phyloP scores from a whole-genome alignment of 64 coral and sea anemone genomes.

The Catalaphyllia jardinei region DNA sequence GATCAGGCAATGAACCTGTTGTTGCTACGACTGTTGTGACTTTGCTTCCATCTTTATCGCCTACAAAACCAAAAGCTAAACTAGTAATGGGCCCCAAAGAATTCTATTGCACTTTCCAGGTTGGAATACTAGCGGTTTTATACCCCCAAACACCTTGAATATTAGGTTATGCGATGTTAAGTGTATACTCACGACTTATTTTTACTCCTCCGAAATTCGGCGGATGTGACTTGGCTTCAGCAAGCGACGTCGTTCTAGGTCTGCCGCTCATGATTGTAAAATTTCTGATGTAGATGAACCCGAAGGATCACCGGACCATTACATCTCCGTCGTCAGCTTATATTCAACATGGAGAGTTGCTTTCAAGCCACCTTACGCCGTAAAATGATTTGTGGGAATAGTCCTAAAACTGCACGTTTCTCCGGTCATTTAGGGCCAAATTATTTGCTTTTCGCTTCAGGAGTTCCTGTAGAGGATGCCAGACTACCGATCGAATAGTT shows the following conservation, averaged over 20 bases:
- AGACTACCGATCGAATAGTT: conserved; percentile 40
- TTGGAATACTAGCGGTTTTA: background rate
- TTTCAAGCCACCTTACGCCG: conserved; percentile 81
- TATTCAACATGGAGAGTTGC: conserved; percentile 95
- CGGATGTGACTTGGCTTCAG: conserved; percentile 87
- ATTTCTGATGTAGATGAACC: conserved; percentile 56
- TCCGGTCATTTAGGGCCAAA: conserved; percentile 87
- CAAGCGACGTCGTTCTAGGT: conserved; percentile 99
- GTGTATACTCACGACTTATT: conserved; percentile 96
- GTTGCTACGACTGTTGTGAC: conserved; percentile 98
- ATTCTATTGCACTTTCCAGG: background rate
- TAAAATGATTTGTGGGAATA: conserved; percentile 88
- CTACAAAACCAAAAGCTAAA: conserved; percentile 67
- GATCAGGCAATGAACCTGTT: conserved; percentile 95
- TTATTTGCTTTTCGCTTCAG: conserved; percentile 25
- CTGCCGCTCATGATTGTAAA: conserved; percentile 95
- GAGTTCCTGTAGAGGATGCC: conserved; percentile 41
- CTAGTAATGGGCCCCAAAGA: background rate
- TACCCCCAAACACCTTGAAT: conserved; percentile 24
- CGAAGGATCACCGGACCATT: conserved; percentile 71
- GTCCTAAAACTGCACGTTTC: conserved; percentile 79
- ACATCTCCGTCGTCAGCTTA: conserved; percentile 88
- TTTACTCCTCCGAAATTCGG: conserved; percentile 93
- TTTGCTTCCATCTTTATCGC: conserved; percentile 99
- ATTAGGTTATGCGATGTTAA: conserved; percentile 42